phyloP scores from a whole-genome alignment of 2,113 vertebrate species.

The Phylloscopus trochilus region DNA sequence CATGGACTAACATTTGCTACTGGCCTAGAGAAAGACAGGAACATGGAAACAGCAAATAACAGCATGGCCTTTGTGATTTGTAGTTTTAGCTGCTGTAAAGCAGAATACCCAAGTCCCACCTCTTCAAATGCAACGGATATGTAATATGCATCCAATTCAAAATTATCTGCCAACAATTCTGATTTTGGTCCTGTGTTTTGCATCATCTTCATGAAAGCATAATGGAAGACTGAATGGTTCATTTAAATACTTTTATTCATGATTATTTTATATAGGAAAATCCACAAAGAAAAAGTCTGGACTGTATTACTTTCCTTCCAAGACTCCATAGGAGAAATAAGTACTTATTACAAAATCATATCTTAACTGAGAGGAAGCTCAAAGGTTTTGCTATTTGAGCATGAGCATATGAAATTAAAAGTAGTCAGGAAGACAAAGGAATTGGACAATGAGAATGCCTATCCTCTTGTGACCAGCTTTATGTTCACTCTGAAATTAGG shows the following conservation, averaged over 20 bases:
- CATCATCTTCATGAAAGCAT: conserved; percentile 12
- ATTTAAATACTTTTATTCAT: conserved; percentile 14
- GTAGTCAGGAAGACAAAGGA: neutral
- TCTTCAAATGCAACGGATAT: neutral
- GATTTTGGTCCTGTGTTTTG: neutral
- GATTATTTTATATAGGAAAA: neutral
- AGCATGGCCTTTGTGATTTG: neutral
- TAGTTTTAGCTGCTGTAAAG: neutral
- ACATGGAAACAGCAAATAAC: neutral
- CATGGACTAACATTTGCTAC: neutral
- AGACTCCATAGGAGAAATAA: neutral
- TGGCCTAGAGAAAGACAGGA: neutral
- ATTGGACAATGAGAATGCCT: neutral
- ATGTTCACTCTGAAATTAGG: neutral
- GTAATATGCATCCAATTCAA: neutral
- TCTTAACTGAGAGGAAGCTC: neutral
- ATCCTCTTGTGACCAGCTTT: neutral
- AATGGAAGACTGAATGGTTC: neutral
- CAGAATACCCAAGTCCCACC: neutral
- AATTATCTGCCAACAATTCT: neutral
- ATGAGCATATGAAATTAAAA: neutral
- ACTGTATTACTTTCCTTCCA: neutral
- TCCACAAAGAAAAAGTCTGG: neutral
- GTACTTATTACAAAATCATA: neutral
- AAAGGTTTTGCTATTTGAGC: neutral